Percentiles rank a stretch among this genome's conserved stretches.
Evolutionary conservation across 92 coral and sea anemone species (phyloP).

Genomic region (Actinernus sp.): DNA sequence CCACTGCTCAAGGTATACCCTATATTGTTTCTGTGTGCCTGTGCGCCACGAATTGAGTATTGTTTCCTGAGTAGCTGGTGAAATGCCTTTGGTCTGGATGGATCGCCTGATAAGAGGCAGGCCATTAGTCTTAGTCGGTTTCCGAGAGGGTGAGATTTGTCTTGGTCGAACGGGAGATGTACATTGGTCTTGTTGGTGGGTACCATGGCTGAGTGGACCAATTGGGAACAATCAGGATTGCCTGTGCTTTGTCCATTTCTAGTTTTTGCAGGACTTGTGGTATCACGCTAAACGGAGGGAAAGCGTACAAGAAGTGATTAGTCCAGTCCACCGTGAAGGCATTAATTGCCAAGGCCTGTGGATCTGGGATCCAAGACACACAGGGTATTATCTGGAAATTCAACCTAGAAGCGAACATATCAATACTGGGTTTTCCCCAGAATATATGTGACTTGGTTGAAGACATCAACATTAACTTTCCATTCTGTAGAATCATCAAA

Average conservation of each 20-base stretch:
- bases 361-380: conserved; percentile 56
- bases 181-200: conserved; percentile 41
- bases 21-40: conserved; percentile 46
- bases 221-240: conserved; percentile 48
- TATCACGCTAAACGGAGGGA: conserved; percentile 32
- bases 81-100: conserved; percentile 31
- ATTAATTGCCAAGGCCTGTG: conserved; percentile 55
- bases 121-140: conserved; percentile 9
- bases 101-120: background rate
- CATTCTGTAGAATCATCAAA: conserved; percentile 48
- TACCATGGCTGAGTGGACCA: conserved; percentile 72
- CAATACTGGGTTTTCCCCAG: conserved; percentile 37
- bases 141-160: conserved; percentile 33
- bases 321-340: conserved; percentile 48
- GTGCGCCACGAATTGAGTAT: conserved; percentile 53
- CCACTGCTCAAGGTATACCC: conserved; percentile 52
- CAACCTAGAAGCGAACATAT: conserved; percentile 50
- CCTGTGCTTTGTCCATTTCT: conserved; percentile 39
- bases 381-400: conserved; percentile 38
- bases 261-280: conserved; percentile 33
- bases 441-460: conserved; percentile 4
- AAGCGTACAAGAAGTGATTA: conserved; percentile 2
- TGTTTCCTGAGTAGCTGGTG: conserved; percentile 49
- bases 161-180: conserved; percentile 40
- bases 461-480: conserved; percentile 31